phyloP scores from a whole-genome alignment of 2,113 vertebrate genomes.

The Pachyramphus minor region DNA sequence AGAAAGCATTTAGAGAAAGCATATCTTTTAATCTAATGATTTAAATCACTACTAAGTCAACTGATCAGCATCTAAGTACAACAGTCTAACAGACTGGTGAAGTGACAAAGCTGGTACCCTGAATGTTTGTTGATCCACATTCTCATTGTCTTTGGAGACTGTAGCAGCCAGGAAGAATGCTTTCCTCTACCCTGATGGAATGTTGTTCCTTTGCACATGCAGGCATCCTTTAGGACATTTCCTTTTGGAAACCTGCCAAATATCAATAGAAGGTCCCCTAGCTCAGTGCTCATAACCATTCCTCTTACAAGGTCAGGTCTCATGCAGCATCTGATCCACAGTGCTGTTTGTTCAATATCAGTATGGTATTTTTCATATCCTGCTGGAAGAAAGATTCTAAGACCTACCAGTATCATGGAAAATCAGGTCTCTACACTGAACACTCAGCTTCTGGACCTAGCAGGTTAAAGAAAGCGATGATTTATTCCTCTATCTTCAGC shows the following conservation, averaged over 20 bases:
- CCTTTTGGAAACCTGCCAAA: background rate
- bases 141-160: background rate
- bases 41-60: background rate
- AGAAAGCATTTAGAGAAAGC: background rate
- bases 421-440: background rate
- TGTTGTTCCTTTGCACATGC: rapidly evolving
- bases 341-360: background rate
- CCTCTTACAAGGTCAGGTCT: background rate
- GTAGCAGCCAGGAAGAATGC: background rate
- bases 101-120: background rate
- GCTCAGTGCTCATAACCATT: background rate
- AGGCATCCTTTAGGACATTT: background rate
- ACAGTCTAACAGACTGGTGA: background rate
- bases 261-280: background rate
- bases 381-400: background rate
- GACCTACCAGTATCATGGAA: background rate
- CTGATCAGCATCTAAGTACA: background rate
- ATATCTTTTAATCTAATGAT: background rate
- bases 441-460: background rate
- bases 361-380: background rate
- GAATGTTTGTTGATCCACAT: rapidly evolving
- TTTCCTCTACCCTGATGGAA: background rate
- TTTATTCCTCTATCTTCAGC: background rate
- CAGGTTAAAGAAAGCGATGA: background rate
- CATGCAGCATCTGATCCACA: background rate